phyloP scores from a whole-genome alignment of 2,113 vertebrate genomes.

The Isichthys henryi region DNA sequence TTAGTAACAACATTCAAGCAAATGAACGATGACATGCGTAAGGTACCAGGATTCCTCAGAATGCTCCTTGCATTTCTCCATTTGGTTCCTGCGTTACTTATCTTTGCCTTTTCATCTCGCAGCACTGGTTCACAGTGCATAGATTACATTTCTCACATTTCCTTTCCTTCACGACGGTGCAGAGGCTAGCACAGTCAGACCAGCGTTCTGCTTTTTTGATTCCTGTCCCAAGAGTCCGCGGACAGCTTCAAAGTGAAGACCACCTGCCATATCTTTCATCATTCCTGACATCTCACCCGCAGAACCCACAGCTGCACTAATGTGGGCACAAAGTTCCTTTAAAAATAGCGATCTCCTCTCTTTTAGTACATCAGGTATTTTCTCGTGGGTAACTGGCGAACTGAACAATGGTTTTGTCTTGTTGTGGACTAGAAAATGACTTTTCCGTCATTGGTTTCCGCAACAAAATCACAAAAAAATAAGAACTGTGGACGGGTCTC shows the following conservation, averaged over 20 bases:
- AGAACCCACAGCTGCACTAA: not conserved
- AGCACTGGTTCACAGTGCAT: not conserved
- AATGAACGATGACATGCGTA: not conserved
- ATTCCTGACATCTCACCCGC: constrained; percentile 41
- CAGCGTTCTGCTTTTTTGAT: constrained; percentile 46
- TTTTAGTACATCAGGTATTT: not conserved
- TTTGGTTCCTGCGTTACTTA: not conserved
- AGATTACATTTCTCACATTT: not conserved
- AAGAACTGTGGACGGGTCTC: not conserved
- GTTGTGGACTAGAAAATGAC: not conserved
- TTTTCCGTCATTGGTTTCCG: not conserved
- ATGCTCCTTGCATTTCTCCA: not conserved
- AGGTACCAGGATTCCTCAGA: not conserved
- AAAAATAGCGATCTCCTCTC: not conserved
- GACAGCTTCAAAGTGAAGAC: constrained; percentile 61
- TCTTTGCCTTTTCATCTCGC: not conserved
- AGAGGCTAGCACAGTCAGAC: not conserved
- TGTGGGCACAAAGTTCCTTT: constrained; percentile 1
- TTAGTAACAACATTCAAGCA: not conserved
- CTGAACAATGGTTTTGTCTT: constrained; percentile 2
- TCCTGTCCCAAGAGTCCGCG: constrained; percentile 48
- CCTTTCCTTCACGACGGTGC: constrained; percentile 4
- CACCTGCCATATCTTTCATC: constrained; percentile 65
- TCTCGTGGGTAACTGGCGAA: not conserved
- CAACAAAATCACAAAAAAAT: not conserved